A percentile compares a stretch with the other conserved stretches of the same genome.
Conservation (phyloP, 2,113 vertebrate species). For the Cyanoramphus novaezelandiae region DNA sequence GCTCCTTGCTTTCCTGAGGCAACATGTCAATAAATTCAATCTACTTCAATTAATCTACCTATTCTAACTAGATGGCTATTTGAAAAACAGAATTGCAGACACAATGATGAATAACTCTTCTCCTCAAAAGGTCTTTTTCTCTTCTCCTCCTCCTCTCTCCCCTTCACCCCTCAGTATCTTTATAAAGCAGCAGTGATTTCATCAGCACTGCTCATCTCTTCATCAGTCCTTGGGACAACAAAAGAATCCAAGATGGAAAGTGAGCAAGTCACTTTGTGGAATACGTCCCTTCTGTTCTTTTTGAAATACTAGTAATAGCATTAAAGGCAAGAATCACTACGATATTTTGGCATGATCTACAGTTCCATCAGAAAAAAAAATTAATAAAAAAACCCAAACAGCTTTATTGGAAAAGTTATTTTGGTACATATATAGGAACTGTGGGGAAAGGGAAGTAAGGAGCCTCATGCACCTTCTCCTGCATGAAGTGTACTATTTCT, state of each 20-base stretch:
- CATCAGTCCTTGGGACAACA: not conserved
- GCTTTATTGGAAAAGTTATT: not conserved
- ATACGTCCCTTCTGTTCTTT: not conserved
- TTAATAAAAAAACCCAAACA: not conserved
- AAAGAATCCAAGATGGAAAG: not conserved
- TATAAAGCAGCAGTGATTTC: not conserved
- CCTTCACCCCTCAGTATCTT: not conserved
- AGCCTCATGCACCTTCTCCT: not conserved
- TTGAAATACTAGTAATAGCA: not conserved
- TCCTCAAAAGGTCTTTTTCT: not conserved
- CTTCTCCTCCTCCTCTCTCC: not conserved
- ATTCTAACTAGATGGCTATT: not conserved
- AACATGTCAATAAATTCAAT: not conserved
- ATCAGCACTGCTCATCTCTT: not conserved
- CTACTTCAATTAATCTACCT: constrained; percentile 7
- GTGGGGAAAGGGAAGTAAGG: not conserved
- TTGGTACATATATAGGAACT: not conserved
- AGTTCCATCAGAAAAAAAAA: not conserved
- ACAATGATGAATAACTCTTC: not conserved
- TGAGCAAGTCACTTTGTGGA: not conserved
- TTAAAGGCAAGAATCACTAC: not conserved
- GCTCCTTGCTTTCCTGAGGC: not conserved
- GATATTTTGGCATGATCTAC: not conserved
- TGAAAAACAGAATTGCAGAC: not conserved
- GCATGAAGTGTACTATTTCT: not conserved